A percentile compares a stretch with the other conserved stretches of the same genome.
Conservation (phyloP, 2,113 vertebrate species). For the Rissa tridactyla region DNA sequence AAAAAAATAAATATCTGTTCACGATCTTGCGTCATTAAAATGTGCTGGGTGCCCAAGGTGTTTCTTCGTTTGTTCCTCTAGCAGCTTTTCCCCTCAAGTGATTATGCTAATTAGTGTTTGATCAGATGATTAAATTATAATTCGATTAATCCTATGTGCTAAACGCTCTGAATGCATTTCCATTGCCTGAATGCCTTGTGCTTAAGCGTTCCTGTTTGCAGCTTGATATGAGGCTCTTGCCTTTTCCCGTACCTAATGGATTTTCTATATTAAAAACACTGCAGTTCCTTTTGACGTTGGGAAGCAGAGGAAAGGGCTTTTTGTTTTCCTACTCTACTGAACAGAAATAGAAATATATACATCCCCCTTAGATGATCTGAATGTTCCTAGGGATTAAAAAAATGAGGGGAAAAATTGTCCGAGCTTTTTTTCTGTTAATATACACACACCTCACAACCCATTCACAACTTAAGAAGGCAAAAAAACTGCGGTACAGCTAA, state of each 20-base stretch:
- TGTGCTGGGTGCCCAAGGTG: conserved; percentile 74
- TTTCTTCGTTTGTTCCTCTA: conserved; percentile 78
- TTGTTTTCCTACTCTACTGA: neutral
- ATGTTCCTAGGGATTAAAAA: neutral
- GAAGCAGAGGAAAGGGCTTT: neutral
- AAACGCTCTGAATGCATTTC: conserved; percentile 84
- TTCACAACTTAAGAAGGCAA: neutral
- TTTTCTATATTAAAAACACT: neutral
- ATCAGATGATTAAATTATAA: conserved; percentile 96
- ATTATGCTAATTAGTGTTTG: conserved; percentile 94
- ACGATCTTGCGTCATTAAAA: conserved; percentile 44
- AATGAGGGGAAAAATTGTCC: neutral
- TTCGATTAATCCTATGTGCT: conserved; percentile 85
- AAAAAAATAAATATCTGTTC: neutral
- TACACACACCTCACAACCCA: neutral
- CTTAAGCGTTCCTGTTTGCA: conserved; percentile 39
- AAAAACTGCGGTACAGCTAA: neutral
- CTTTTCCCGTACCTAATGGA: neutral
- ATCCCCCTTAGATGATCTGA: neutral
- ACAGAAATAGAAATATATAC: neutral
- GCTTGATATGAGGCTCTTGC: neutral
- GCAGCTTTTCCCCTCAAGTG: conserved; percentile 85
- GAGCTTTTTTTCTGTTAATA: neutral
- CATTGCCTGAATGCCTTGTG: conserved; percentile 73
- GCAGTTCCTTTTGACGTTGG: neutral